Evolutionary conservation across 2,888 invertebrate genomes (phyloP), one percentile per base, ranked within the genome.

Genomic region (Serrognathus titanus): DNA sequence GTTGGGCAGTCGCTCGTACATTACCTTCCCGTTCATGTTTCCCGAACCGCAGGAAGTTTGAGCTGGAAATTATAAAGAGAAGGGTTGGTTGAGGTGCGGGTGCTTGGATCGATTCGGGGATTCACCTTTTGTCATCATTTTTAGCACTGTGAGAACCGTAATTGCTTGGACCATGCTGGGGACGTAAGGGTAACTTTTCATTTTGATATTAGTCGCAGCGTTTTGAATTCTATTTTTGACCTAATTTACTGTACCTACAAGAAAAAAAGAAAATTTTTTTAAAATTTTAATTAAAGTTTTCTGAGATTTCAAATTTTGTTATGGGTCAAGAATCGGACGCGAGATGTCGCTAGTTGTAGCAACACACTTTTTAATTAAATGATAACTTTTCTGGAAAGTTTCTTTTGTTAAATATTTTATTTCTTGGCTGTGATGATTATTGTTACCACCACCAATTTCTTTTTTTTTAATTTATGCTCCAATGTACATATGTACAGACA

Each of bases 11-110:
- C 93, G 83, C 78, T 94, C 94, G 73, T 93, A 94, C 79, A 92
- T 89, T 37, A 94, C 87, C 72, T 92, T 83, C 40, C 94, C 94
- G 53, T 74, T 77, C 70, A 76, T 73, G 74, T 90, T 84, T 54
- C 94, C 94, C 74, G 92, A 90, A 74, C 94, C 94, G 77, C 94
- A 94, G 58, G 92, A 91, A 63, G 92, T 93, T 85, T 94, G 94
- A 71, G 90, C 91, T 90, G 77, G 48, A 77, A 75, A 53, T 38
- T 16, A 5, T 16, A 35, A 11, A 52, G 20, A 16, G 31, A 10
- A 31, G 36, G 13, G n/a, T 45, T 13, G 1, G 45, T 47, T 37
- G 13, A 16, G 38, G 5, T 8, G 48, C 46, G 13, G 20, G 16
- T 48, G 36, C 11, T 51, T 36, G 37, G 10, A 9, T 31, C 4